These are phyloP conservation scores for Knipowitschia caucasica DNA, from an alignment of 2,797 vertebrate genomes.

Conservation along the genomic window DNA sequence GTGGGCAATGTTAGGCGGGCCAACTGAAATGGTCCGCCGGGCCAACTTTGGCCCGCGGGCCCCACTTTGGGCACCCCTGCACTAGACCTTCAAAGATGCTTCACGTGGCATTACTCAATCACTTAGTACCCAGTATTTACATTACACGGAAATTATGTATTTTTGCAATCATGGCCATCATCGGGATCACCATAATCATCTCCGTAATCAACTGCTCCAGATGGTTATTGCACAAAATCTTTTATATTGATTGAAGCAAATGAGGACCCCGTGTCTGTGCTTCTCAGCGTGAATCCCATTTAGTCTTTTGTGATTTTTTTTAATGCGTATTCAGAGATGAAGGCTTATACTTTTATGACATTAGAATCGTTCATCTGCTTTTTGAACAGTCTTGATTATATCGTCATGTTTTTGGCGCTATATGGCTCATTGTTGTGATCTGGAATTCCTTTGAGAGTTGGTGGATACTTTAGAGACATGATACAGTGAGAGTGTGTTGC, in stretches of 20 bases:
- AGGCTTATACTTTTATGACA: no score
- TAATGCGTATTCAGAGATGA: not conserved
- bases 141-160: no score
- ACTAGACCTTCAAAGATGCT: no score
- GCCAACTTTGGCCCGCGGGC: no score
- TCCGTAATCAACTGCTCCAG: slow-evolving; percentile 17
- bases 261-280: not conserved
- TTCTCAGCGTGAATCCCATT: not conserved
- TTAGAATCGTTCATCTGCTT: no score
- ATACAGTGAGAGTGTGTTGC: slow-evolving; percentile 35
- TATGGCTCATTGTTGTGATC: slow-evolving; percentile 33
- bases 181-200: slow-evolving; percentile 23
- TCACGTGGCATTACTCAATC: no score
- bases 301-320: not conserved
- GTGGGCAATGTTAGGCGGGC: no score
- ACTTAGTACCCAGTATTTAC: no score
- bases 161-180: slow-evolving; percentile 36
- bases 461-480: slow-evolving; percentile 48
- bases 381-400: not conserved
- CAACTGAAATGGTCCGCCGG: no score
- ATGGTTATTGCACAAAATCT: slow-evolving; percentile 20
- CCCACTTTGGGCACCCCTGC: no score
- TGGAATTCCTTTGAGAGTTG: slow-evolving; percentile 50
- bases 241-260: slow-evolving; percentile 10
- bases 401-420: not conserved